These are phyloP conservation scores for Hesperia comma DNA, from an alignment of 2,888 invertebrate species.

Conservation along the genomic window DNA sequence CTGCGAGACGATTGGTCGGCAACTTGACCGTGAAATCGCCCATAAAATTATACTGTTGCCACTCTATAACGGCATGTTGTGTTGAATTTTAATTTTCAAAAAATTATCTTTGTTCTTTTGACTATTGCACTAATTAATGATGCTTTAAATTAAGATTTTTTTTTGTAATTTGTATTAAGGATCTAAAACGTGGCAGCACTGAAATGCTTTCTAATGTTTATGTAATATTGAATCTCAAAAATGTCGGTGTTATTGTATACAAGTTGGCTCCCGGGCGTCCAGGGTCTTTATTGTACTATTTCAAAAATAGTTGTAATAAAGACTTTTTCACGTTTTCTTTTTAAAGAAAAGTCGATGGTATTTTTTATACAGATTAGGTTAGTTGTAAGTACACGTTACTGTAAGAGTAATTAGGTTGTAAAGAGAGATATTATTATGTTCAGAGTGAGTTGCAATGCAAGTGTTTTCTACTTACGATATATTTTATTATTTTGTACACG, in stretches of 20 bases:
- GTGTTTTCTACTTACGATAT: slow-evolving; percentile 58
- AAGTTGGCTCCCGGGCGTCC: slow-evolving; percentile 50
- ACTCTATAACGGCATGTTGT: slow-evolving; percentile 21
- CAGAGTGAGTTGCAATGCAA: slow-evolving; percentile 61
- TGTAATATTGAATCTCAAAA: slow-evolving; percentile 43
- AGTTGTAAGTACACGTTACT: slow-evolving; percentile 71
- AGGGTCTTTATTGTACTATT: slow-evolving; percentile 77
- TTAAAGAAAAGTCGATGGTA: slow-evolving; percentile 37
- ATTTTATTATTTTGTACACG: slow-evolving; percentile 57
- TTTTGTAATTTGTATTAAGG: neutral
- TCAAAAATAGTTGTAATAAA: slow-evolving; percentile 75
- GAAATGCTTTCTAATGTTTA: slow-evolving; percentile 41
- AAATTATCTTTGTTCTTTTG: neutral
- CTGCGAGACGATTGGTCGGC: slow-evolving; percentile 59
- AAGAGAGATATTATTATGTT: slow-evolving; percentile 65
- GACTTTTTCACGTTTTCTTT: slow-evolving; percentile 54
- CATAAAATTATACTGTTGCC: slow-evolving; percentile 52
- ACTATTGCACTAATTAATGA: neutral
- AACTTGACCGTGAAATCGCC: slow-evolving; percentile 56
- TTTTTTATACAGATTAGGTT: slow-evolving; percentile 58
- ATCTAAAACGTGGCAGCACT: slow-evolving; percentile 11
- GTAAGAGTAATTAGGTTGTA: slow-evolving; percentile 67
- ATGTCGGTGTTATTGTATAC: slow-evolving; percentile 37
- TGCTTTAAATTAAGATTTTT: neutral
- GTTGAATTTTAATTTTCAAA: no score